A percentile compares a stretch with the other conserved stretches of the same genome.
Evolutionary conservation across 2,797 vertebrate genomes (phyloP).

Genomic region (Agapornis canus): DNA sequence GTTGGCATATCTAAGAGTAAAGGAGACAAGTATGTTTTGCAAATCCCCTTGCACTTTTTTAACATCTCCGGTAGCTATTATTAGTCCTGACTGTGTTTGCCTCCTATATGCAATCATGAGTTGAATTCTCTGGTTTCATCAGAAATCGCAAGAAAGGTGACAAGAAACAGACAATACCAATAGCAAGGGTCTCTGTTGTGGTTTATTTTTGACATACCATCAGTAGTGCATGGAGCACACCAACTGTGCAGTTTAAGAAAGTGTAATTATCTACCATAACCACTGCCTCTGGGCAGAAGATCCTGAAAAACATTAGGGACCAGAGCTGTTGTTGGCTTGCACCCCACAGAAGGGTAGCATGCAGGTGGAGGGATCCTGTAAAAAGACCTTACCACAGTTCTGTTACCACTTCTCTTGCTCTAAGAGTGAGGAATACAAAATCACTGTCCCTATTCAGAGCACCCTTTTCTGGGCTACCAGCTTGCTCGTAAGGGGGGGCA

Average conservation of each 20-base stretch:
- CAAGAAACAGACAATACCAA: neutral
- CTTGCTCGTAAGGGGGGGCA: neutral
- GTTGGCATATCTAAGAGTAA: slow-evolving; percentile 96
- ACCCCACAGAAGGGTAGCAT: neutral
- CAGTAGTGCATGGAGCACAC: neutral
- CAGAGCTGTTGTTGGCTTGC: neutral
- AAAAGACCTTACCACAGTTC: neutral
- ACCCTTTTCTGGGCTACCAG: neutral
- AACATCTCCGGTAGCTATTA: neutral
- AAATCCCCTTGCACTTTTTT: slow-evolving; percentile 10
- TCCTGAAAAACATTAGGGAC: neutral
- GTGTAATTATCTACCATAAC: neutral
- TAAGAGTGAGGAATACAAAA: neutral
- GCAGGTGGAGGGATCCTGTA: neutral
- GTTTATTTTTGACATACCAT: neutral
- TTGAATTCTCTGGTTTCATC: neutral
- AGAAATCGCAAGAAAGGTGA: neutral
- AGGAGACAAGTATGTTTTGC: slow-evolving; percentile 94
- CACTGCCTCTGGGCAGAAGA: neutral
- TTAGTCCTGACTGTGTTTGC: slow-evolving; percentile 14
- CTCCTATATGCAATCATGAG: neutral
- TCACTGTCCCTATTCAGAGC: neutral
- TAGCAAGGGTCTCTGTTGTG: neutral
- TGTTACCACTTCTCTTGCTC: neutral
- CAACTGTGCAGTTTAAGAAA: neutral